Conservation (phyloP, 2,888 invertebrate species). For the Diadegma fenestrale region DNA sequence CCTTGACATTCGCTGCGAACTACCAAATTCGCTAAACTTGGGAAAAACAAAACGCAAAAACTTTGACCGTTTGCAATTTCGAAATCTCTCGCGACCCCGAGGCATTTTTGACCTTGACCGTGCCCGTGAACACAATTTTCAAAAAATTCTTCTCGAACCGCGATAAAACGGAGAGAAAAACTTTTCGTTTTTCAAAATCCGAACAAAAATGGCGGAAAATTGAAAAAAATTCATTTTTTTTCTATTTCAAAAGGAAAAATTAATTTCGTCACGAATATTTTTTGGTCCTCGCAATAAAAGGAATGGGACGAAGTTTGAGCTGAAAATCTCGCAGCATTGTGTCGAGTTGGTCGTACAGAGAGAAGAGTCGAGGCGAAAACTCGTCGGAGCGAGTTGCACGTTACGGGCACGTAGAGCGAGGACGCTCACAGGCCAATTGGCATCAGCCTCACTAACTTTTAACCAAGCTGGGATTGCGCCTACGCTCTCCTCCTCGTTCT, state of each 20-base stretch:
- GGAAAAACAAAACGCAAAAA: background rate
- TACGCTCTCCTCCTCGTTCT: conserved; percentile 10
- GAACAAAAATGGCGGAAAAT: background rate
- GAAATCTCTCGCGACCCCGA: background rate
- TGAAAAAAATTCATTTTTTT: background rate
- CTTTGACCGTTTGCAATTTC: background rate
- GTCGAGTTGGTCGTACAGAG: conserved; percentile 39
- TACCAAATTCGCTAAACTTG: background rate
- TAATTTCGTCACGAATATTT: background rate
- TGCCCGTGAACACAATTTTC: background rate
- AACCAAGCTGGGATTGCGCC: conserved; percentile 39
- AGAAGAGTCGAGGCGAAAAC: conserved; percentile 12
- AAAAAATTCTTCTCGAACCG: background rate
- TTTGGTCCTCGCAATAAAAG: background rate
- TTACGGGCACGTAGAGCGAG: conserved; percentile 52
- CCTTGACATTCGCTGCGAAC: background rate
- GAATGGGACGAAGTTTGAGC: background rate
- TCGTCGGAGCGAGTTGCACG: conserved; percentile 33
- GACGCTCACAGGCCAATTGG: conserved; percentile 59
- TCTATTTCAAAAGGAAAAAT: background rate
- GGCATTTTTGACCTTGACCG: background rate
- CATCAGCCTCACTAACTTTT: conserved; percentile 62
- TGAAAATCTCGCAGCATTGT: background rate
- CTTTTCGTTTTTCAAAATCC: too few species aligned
- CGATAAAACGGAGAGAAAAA: too few species aligned